phyloP scores from a whole-genome alignment of 2,113 vertebrate genomes.

The Sardina pilchardus region DNA sequence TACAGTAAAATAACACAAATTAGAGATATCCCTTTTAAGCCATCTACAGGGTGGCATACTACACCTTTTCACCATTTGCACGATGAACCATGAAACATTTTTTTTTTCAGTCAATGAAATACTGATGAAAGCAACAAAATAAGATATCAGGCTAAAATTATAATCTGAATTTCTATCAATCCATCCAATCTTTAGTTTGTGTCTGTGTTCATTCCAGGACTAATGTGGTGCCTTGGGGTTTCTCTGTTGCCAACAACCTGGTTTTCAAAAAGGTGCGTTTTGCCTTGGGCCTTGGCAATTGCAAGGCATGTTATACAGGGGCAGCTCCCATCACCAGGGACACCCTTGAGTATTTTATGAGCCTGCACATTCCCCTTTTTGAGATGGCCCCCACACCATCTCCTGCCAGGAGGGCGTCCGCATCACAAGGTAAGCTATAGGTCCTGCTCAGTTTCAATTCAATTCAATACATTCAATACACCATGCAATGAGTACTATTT shows the following conservation, averaged over 20 bases:
- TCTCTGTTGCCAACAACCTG: constrained; percentile 70
- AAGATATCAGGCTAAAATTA: too few relatives aligned
- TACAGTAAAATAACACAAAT: too few relatives aligned
- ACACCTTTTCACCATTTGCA: too few relatives aligned
- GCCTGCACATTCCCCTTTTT: constrained; percentile 70
- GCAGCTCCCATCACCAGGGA: constrained; percentile 73
- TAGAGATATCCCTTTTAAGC: too few relatives aligned
- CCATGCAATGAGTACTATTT: too few relatives aligned
- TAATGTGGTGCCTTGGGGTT: constrained; percentile 68
- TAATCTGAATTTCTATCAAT: too few relatives aligned
- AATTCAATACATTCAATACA: too few relatives aligned
- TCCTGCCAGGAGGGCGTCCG: constrained; percentile 49
- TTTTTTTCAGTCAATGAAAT: too few relatives aligned
- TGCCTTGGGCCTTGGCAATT: constrained; percentile 71
- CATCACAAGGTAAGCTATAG: constrained; percentile 62
- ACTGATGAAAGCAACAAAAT: too few relatives aligned
- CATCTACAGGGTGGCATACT: too few relatives aligned
- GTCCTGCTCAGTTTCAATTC: too few relatives aligned
- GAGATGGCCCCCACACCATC: constrained; percentile 68
- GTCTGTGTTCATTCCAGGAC: constrained; percentile 55
- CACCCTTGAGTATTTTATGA: constrained; percentile 79
- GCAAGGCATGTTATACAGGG: constrained; percentile 63
- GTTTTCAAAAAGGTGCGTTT: constrained; percentile 70
- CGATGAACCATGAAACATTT: too few relatives aligned
- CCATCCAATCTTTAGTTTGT: neutral